These are phyloP conservation scores for Coronaproctus castanopsis DNA, from an alignment of 2,888 invertebrate species.

Conservation along the genomic window DNA sequence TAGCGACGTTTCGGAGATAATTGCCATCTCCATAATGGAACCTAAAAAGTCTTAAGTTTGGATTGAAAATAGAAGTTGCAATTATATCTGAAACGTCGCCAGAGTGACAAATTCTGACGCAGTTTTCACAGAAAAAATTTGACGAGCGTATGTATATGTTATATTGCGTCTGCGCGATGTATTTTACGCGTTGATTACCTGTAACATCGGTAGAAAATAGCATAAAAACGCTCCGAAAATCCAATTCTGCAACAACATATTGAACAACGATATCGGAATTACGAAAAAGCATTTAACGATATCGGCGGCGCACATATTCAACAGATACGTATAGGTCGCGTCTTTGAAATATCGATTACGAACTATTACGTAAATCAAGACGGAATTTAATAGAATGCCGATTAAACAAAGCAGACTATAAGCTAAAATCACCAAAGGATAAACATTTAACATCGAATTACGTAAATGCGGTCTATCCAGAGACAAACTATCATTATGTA, in stretches of 20 bases:
- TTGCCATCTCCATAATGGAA: too few relatives aligned
- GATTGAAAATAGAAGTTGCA: too few relatives aligned
- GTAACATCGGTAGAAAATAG: slow-evolving; percentile 49
- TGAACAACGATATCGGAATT: slow-evolving; percentile 44
- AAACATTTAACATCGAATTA: slow-evolving; percentile 34
- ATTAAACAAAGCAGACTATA: slow-evolving; percentile 36
- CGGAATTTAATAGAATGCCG: slow-evolving; percentile 37
- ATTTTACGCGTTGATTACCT: too few relatives aligned
- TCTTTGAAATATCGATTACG: slow-evolving; percentile 36
- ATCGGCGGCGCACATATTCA: slow-evolving; percentile 44
- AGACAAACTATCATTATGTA: slow-evolving; percentile 30
- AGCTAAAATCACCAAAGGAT: slow-evolving; percentile 39
- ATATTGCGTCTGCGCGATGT: too few relatives aligned
- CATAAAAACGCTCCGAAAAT: slow-evolving; percentile 49
- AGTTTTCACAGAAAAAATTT: too few relatives aligned
- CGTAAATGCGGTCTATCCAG: slow-evolving; percentile 39
- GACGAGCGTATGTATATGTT: too few relatives aligned
- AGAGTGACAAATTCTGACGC: too few relatives aligned
- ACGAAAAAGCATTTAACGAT: slow-evolving; percentile 43
- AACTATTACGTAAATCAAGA: slow-evolving; percentile 35
- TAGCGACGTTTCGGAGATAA: too few relatives aligned
- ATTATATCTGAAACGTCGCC: too few relatives aligned
- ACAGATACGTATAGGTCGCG: slow-evolving; percentile 41
- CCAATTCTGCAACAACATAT: slow-evolving; percentile 49
- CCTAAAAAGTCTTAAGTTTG: too few relatives aligned